A percentile compares a stretch with the other conserved stretches of the same genome.
These are phyloP conservation scores for Ascaphus truei DNA, from an alignment of 2,113 vertebrate genomes.

Conservation along the genomic window DNA sequence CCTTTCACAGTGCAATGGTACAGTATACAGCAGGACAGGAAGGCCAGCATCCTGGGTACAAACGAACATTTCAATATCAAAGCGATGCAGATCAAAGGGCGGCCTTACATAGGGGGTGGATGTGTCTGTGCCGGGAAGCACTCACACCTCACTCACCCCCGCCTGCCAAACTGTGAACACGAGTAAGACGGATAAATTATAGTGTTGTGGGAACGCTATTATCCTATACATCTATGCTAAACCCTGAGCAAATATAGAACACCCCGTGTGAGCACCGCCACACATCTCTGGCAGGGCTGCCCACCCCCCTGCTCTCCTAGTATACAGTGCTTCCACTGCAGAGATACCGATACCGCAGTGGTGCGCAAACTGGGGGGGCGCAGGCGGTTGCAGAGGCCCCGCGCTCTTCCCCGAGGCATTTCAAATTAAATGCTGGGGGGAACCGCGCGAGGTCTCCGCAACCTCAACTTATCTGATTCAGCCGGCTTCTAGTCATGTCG, in stretches of 20 bases:
- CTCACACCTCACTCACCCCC: neutral
- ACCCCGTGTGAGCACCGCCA: neutral
- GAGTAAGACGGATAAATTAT: neutral
- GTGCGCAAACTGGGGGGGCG: no score
- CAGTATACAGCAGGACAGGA: no score
- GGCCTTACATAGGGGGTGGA: neutral
- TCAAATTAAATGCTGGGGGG: no score
- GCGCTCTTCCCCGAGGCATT: no score
- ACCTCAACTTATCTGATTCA: no score
- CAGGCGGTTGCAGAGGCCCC: no score
- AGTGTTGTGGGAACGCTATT: neutral
- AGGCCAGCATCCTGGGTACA: no score
- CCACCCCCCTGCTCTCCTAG: neutral
- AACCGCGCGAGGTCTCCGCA: no score
- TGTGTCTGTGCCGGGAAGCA: neutral
- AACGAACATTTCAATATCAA: neutral
- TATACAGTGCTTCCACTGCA: neutral
- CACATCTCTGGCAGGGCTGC: slow-evolving; percentile 2
- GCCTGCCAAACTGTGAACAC: neutral
- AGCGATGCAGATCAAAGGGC: neutral
- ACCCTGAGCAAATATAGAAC: slow-evolving; percentile 15
- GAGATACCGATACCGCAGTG: no score
- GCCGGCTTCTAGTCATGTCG: no score
- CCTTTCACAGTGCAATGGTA: no score
- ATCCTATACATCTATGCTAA: slow-evolving; percentile 19